These are phyloP conservation scores for Anas bernieri DNA, from an alignment of 2,797 vertebrate species.

Conservation along the genomic window DNA sequence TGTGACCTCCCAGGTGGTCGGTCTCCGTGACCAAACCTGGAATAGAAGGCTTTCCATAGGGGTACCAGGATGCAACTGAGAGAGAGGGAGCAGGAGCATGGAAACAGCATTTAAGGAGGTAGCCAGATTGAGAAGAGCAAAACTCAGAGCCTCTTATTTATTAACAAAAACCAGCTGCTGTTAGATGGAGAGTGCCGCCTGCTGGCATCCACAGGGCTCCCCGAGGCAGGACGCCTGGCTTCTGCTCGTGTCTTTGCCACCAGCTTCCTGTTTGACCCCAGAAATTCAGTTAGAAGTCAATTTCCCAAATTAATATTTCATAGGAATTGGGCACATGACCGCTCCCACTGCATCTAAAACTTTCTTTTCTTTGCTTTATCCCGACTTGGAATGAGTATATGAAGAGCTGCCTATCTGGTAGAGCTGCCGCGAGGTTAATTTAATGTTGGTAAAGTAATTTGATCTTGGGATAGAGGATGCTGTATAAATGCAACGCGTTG, in stretches of 20 bases:
- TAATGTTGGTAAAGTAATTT: conserved; percentile 14
- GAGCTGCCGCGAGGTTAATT: conserved; percentile 18
- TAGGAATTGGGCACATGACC: not conserved
- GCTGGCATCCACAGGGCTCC: not conserved
- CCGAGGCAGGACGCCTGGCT: not conserved
- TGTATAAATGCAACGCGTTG: not conserved
- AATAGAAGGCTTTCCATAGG: not conserved
- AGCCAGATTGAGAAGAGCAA: not conserved
- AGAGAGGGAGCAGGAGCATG: not conserved
- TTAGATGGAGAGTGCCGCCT: conserved; percentile 26
- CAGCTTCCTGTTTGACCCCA: not conserved
- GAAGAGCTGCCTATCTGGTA: not conserved
- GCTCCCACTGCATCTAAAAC: not conserved
- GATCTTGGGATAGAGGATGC: not conserved
- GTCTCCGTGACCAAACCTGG: not conserved
- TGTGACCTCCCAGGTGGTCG: not conserved
- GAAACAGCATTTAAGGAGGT: not conserved
- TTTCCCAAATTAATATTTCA: conserved; percentile 23
- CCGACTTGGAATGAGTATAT: not conserved
- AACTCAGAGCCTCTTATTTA: not conserved
- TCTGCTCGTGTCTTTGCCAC: not conserved
- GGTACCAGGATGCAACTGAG: not conserved
- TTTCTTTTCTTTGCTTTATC: not conserved
- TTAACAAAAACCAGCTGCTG: not conserved
- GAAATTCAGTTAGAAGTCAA: not conserved